Conservation (phyloP, 2,888 invertebrate genomes). For the Volucella bombylans region DNA sequence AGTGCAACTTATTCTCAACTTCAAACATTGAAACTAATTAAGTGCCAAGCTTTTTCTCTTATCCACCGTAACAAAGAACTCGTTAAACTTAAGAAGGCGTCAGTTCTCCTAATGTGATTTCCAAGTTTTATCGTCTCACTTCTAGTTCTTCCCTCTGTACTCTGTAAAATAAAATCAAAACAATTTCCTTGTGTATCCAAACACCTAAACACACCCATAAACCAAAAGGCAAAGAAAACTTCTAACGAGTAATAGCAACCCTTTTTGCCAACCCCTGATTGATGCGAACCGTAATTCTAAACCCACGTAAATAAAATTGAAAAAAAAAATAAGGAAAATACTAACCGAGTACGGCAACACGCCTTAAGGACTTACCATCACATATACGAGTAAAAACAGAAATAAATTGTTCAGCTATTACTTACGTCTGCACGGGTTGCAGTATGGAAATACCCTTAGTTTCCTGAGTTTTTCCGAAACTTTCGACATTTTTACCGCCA, state of each 20-base stretch:
- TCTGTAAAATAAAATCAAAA: constrained; percentile 5
- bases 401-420: constrained; percentile 74
- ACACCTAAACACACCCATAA: constrained; percentile 61
- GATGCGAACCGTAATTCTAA: constrained; percentile 64
- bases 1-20: constrained; percentile 30
- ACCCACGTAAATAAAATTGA: constrained; percentile 6
- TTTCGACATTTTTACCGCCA: constrained; percentile 83
- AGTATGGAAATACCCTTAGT: constrained; percentile 84
- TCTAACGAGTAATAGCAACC: constrained; percentile 59
- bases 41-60: neutral
- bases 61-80: neutral
- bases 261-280: constrained; percentile 55
- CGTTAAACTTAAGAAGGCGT: constrained; percentile 8
- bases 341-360: constrained; percentile 52
- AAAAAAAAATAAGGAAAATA: neutral
- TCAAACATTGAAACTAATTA: constrained; percentile 46
- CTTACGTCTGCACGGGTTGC: constrained; percentile 84
- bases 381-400: constrained; percentile 52
- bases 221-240: constrained; percentile 50
- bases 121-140: neutral
- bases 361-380: constrained; percentile 18
- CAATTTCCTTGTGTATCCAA: constrained; percentile 41
- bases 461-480: constrained; percentile 79
- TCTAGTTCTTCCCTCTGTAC: neutral
- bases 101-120: constrained; percentile 14